These are phyloP conservation scores for Platycheirus albimanus DNA, from an alignment of 2,888 invertebrate genomes.

Conservation along the genomic window DNA sequence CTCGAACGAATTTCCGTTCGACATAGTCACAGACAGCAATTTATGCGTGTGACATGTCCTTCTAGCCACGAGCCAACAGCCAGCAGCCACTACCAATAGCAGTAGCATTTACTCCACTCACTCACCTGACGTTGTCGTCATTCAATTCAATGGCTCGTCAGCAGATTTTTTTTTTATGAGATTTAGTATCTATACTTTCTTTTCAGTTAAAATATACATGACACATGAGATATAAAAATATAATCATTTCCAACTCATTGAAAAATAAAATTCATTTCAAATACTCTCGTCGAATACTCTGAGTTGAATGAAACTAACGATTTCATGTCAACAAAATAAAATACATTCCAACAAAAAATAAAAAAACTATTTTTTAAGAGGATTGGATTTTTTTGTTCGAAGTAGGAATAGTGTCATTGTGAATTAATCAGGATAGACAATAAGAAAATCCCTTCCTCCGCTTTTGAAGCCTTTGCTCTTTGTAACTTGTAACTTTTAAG, in stretches of 20 bases:
- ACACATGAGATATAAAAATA: slow-evolving; percentile 3
- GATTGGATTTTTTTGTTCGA: no score
- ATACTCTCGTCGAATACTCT: no score
- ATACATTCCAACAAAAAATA: no score
- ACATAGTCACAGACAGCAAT: slow-evolving; percentile 55
- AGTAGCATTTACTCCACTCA: background rate
- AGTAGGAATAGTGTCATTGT: no score
- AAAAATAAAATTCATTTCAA: slow-evolving; percentile 40
- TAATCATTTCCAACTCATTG: slow-evolving; percentile 55
- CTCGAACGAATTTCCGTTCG: slow-evolving; percentile 55
- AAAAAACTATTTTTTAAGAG: no score
- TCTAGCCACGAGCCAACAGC: slow-evolving; percentile 27
- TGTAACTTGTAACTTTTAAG: no score
- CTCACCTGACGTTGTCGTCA: slow-evolving; percentile 51
- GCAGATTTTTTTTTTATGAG: slow-evolving; percentile 11
- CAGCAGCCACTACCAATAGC: background rate
- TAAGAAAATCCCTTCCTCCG: no score
- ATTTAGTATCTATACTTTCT: slow-evolving; percentile 10
- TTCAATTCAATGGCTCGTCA: slow-evolving; percentile 55
- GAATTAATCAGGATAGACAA: no score
- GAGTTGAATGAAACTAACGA: slow-evolving; percentile 42
- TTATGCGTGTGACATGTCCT: slow-evolving; percentile 64
- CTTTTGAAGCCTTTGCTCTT: no score
- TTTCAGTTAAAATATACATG: background rate
- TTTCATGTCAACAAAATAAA: slow-evolving; percentile 51